These are phyloP conservation scores for Drosophila neoperkinsi DNA, from an alignment of 2,888 invertebrate species.

Conservation along the genomic window DNA sequence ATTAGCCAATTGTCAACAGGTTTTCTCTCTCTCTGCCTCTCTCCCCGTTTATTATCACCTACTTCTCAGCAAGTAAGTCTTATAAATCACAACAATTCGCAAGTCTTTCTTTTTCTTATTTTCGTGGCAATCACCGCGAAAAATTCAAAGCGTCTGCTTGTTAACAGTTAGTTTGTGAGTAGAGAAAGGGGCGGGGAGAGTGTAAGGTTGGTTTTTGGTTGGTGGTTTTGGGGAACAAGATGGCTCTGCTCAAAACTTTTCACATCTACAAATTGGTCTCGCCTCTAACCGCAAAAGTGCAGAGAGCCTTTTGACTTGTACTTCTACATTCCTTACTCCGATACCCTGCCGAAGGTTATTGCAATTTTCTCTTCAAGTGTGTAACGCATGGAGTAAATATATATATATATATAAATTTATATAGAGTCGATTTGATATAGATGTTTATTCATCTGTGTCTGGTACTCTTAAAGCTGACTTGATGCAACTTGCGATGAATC, in stretches of 20 bases:
- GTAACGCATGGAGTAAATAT: neutral
- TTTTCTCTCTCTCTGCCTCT: neutral
- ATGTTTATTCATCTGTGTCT: neutral
- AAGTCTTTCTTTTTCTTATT: conserved; percentile 20
- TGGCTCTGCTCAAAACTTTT: conserved; percentile 57
- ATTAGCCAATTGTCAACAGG: conserved; percentile 31
- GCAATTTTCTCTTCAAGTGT: neutral
- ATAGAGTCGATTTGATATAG: neutral
- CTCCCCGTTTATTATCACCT: conserved; percentile 50
- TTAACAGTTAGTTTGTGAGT: conserved; percentile 39
- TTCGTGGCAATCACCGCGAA: conserved; percentile 17
- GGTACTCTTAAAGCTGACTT: neutral
- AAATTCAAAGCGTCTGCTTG: conserved; percentile 49
- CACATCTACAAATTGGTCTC: conserved; percentile 79
- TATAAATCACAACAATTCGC: conserved; percentile 29
- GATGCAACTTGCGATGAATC: neutral
- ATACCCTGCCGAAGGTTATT: neutral
- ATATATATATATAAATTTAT: neutral
- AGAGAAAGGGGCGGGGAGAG: neutral
- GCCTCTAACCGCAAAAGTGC: conserved; percentile 71
- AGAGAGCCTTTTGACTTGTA: conserved; percentile 49
- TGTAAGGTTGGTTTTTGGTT: neutral
- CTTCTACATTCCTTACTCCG: conserved; percentile 14
- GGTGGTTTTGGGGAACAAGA: neutral
- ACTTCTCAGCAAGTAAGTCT: conserved; percentile 20